A percentile compares a stretch with the other conserved stretches of the same genome.
Conservation (phyloP, 2,888 invertebrate genomes). For the Creontiades dilutus region DNA sequence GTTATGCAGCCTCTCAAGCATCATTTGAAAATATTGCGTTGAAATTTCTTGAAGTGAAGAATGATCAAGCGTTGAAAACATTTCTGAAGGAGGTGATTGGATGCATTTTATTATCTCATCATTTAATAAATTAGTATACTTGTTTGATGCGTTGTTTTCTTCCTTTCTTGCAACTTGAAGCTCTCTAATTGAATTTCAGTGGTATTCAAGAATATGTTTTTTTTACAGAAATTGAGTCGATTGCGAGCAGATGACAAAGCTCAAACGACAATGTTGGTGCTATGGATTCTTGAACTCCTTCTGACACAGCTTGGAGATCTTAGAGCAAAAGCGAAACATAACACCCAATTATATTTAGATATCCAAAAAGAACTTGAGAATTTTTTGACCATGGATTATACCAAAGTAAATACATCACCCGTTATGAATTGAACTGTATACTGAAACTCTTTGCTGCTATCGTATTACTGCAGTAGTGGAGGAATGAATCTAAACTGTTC, state of each 20-base stretch:
- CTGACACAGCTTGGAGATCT: slow-evolving; percentile 92
- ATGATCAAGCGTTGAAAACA: slow-evolving; percentile 89
- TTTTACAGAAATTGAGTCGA: slow-evolving; percentile 84
- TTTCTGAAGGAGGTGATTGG: slow-evolving; percentile 85
- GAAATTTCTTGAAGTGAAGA: slow-evolving; percentile 90
- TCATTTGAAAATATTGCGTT: slow-evolving; percentile 97
- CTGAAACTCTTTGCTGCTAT: too few relatives aligned
- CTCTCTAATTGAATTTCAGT: too few relatives aligned
- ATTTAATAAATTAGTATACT: not conserved
- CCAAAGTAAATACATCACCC: slow-evolving; percentile 21
- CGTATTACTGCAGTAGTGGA: too few relatives aligned
- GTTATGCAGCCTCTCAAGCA: slow-evolving; percentile 93
- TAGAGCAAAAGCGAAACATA: slow-evolving; percentile 77
- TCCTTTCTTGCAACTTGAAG: too few relatives aligned
- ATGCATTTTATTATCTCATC: not conserved
- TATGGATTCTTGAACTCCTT: slow-evolving; percentile 96
- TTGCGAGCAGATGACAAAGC: slow-evolving; percentile 88
- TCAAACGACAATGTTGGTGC: slow-evolving; percentile 93
- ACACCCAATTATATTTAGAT: slow-evolving; percentile 80
- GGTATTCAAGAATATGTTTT: not conserved
- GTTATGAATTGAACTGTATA: too few relatives aligned
- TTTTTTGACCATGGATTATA: slow-evolving; percentile 79
- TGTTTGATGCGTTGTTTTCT: too few relatives aligned
- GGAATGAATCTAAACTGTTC: too few relatives aligned
- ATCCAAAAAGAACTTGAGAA: slow-evolving; percentile 88